These are phyloP conservation scores for Ceratina australensis DNA, from an alignment of 1,140 invertebrate genomes.

Conservation along the genomic window DNA sequence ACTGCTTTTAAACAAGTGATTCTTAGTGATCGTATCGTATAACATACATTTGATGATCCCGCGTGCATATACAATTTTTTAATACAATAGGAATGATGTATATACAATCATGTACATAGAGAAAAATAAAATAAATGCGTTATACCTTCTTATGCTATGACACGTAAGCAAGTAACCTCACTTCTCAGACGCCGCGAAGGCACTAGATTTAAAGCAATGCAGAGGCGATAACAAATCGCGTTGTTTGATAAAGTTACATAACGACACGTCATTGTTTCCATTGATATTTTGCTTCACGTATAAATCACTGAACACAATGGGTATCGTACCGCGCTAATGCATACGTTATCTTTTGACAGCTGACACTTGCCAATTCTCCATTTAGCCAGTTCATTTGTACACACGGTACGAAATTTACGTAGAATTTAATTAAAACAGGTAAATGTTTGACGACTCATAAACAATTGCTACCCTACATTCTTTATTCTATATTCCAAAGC, in stretches of 20 bases:
- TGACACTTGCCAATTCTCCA: too few relatives aligned
- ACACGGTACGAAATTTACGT: too few relatives aligned
- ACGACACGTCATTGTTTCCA: slow-evolving; percentile 25
- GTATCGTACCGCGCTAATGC: background rate
- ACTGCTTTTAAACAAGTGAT: background rate
- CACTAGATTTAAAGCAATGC: background rate
- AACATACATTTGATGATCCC: too few relatives aligned
- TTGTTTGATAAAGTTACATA: slow-evolving; percentile 32
- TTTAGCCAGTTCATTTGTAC: too few relatives aligned
- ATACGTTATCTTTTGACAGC: background rate
- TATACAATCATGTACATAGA: background rate
- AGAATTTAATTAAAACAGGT: too few relatives aligned
- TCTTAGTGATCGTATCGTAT: background rate
- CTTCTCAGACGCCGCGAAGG: background rate
- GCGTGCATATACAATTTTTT: too few relatives aligned
- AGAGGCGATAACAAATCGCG: background rate
- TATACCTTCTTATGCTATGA: background rate
- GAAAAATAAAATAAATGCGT: background rate
- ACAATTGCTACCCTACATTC: too few relatives aligned
- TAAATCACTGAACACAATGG: background rate
- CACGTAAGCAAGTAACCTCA: slow-evolving; percentile 34
- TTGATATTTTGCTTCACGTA: background rate
- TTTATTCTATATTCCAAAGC: too few relatives aligned
- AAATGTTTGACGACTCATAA: too few relatives aligned
- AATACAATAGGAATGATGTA: background rate